Conservation (phyloP, 2,888 invertebrate genomes). For the Eilema depressum region DNA sequence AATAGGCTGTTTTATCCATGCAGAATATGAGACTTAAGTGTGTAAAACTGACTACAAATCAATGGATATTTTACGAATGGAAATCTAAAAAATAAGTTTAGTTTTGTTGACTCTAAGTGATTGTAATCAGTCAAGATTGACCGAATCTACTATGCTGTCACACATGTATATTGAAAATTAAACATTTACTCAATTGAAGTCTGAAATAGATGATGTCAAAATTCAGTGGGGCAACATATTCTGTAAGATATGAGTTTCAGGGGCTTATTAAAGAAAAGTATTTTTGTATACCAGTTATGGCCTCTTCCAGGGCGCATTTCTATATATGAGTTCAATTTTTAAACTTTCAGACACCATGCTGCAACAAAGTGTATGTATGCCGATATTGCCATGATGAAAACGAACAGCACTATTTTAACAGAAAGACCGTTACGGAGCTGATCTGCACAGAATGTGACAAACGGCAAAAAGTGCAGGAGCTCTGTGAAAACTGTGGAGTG, state of each 20-base stretch:
- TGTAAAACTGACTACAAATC: not conserved
- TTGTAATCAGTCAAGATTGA: not conserved
- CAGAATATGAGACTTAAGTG: not conserved
- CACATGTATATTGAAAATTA: not conserved
- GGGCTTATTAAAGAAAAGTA: too few species aligned
- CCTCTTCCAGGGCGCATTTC: not conserved
- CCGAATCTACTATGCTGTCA: not conserved
- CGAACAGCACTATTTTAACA: constrained; percentile 93
- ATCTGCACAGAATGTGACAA: constrained; percentile 94
- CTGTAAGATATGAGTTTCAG: not conserved
- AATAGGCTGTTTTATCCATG: not conserved
- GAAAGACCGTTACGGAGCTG: constrained; percentile 93
- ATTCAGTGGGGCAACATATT: not conserved
- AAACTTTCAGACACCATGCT: constrained; percentile 93
- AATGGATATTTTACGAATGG: not conserved
- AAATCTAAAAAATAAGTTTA: too few species aligned
- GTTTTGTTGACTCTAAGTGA: too few species aligned
- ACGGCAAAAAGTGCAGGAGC: constrained; percentile 92
- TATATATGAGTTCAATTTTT: not conserved
- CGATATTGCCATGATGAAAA: constrained; percentile 96
- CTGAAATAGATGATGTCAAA: not conserved
- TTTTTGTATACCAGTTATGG: too few species aligned
- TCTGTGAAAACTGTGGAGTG: constrained; percentile 92
- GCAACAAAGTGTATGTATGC: constrained; percentile 95
- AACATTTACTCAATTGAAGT: not conserved